Evolutionary conservation across 2,888 invertebrate genomes (phyloP), one percentile per base, ranked within the genome.

Genomic region (Timema cristinae): DNA sequence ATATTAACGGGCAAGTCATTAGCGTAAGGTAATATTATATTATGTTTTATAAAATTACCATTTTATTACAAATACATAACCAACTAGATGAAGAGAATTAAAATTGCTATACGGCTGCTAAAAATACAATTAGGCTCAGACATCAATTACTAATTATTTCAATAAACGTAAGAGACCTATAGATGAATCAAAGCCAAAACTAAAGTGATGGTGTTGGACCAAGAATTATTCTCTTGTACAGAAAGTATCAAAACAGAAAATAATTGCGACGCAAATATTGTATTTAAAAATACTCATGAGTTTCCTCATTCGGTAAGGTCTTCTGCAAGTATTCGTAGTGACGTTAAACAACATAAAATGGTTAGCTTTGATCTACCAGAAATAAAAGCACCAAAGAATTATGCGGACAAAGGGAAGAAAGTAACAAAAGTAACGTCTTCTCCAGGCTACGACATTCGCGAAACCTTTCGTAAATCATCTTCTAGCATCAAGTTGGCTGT

Each of bases 141-240:
- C 91, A 77, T 90, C 90, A 69, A 87, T 93, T 73, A 89, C 90
- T 74, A 87, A 88, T 75, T 93, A 87, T 85, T 93, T 92, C 81
- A 89, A 87, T 80, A 89, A 89, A 78, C 87, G 92, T 79, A 93
- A 93, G 83, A 87, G 93, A 78, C 85, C 88, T 73, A 90, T 90
- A n/a, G 81, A 84, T 9, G 91, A 92, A 80, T 82, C 80, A 79
- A 84, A 81, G 80, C 84, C 70, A 85, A 87, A 81, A 86, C 81
- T 80, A 88, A 88, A 81, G 84, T 86, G 66, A 78, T 83, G 71
- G 72, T 82, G 71, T 78, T 83, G 67, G 83, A 84, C 75, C 75
- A 76, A 69, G 73, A 13, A 70, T 66, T 74, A 50, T 68, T n/a
- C 11, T 10, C 47, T 56, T 13, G 7, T 52, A 50, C 32, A 16